Evolutionary conservation across 2,113 vertebrate genomes (phyloP), one percentile per base, ranked within the genome.

Genomic region (Malurus elegans): DNA sequence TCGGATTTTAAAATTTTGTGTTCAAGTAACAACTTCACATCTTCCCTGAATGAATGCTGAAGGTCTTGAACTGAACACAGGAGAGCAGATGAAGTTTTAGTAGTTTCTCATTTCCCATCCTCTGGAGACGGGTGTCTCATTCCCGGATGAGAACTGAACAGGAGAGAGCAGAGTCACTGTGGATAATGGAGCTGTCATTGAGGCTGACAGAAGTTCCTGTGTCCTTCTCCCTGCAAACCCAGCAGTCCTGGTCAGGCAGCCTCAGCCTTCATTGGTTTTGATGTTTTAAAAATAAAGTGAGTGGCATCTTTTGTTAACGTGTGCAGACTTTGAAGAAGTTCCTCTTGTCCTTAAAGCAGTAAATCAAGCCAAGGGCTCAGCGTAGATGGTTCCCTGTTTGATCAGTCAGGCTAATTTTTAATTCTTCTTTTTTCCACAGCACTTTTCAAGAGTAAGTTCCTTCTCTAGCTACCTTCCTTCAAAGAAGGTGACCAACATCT

Each of bases 221-320:
- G 78, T 67, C 67, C 78, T 80, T 50, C 53, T 90, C 60, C 79
- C 73, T 83, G 73, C 64, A 95, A 85, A 72, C 60, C 67, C 12
- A 21, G 71, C 78, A 66, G 58, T 67, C 38, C 71, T 88, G 67
- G 56, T 93, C 90, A 70, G 92, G 18, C 58, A 80, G 69, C 74
- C 76, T 85, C 87, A 62, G 78, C 57, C 74, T 74, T 85, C 69
- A 67, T 40, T 81, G 69, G 60, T 82, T 95, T 82, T 90, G 62
- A 88, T 86, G 78, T 62, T 93, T 91, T 71, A 93, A 93, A 92
- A 90, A 78, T 80, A 53, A 85, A 92, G 29, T 83, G 91, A 95
- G 24, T 74, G 87, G 66, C 75, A 53, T 75, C 70, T 93, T 95
- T 44, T 90, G 80, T 88, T 88, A 74, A 70, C 1, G 1, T 93